phyloP scores from a whole-genome alignment of 2,113 vertebrate species.

The Halcyon malimbica region DNA sequence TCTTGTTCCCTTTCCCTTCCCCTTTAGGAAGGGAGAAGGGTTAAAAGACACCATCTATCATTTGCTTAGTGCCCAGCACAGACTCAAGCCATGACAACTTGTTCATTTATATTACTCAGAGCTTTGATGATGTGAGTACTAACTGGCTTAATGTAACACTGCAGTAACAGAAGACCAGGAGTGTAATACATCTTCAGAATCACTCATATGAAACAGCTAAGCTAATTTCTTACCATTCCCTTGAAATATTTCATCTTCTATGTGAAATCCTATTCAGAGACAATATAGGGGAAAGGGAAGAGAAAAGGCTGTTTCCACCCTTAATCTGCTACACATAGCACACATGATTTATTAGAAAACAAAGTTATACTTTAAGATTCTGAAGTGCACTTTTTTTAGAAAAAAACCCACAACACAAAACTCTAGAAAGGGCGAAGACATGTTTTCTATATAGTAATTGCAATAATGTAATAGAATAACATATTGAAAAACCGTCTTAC shows the following conservation, averaged over 20 bases:
- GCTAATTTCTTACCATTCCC: background rate
- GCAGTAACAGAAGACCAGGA: background rate
- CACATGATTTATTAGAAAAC: background rate
- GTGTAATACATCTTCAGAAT: background rate
- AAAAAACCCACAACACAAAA: background rate
- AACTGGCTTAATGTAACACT: background rate
- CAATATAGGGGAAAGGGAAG: background rate
- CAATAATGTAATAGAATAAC: background rate
- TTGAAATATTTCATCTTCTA: background rate
- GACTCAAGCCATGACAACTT: background rate
- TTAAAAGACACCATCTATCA: background rate
- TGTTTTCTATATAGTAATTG: background rate
- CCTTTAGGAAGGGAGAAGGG: background rate
- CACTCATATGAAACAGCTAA: background rate
- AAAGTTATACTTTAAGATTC: background rate
- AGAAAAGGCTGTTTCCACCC: background rate
- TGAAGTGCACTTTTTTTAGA: fast-evolving
- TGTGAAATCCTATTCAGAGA: background rate
- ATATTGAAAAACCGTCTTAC: background rate
- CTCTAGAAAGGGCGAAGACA: fast-evolving
- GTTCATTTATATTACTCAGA: background rate
- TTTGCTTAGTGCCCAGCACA: background rate
- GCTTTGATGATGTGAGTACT: background rate
- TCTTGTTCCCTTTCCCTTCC: background rate
- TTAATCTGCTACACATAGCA: background rate